These are phyloP conservation scores for pig (Sus scrofa) DNA, from an alignment of 2,113 vertebrate genomes.

Conservation along the genomic window T2T-Sscrofa CM000812.6:241015001-241015500, in stretches of 20 bases:
- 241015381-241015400: slow-evolving; percentile 25
- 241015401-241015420: slow-evolving; percentile 39
- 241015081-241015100: slow-evolving; percentile 63
- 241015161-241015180: slow-evolving; percentile 63
- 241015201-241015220: slow-evolving; percentile 61
- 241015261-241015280: not conserved
- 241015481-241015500: not conserved
- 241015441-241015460: not conserved
- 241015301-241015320: slow-evolving; percentile 38
- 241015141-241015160: slow-evolving; percentile 41
- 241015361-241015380: not conserved
- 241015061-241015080: slow-evolving; percentile 62
- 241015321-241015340: not conserved
- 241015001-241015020: slow-evolving; percentile 62
- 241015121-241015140: slow-evolving; percentile 68
- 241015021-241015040: slow-evolving; percentile 54
- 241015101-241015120: slow-evolving; percentile 31
- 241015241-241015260: slow-evolving; percentile 74
- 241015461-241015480: not conserved
- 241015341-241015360: slow-evolving; percentile 59
- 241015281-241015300: slow-evolving; percentile 47
- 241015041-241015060: slow-evolving; percentile 51
- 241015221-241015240: slow-evolving; percentile 67
- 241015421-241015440: not conserved
- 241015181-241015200: slow-evolving; percentile 53